Conservation (phyloP, 35 echinoderm and acorn worm genomes). For the Eucidaris tribuloides region DNA sequence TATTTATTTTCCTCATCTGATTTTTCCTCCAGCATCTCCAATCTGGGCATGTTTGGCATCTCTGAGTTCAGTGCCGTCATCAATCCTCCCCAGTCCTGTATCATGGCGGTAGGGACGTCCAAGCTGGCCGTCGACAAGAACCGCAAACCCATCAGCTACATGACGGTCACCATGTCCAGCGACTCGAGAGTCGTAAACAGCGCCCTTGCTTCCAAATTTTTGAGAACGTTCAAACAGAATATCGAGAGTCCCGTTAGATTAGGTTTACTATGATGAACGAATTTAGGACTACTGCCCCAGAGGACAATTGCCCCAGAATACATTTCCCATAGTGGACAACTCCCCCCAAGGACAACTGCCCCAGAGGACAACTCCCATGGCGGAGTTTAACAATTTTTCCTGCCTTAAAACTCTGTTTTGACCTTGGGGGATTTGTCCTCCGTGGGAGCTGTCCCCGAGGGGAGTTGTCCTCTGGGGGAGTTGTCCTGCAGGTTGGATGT, state of each 20-base stretch:
- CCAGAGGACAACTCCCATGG: no score
- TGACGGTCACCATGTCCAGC: conserved; percentile 82
- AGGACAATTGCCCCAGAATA: no score
- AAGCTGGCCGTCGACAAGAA: conserved; percentile 31
- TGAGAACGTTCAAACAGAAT: conserved; percentile 76
- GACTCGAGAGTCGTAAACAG: conserved; percentile 77
- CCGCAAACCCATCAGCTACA: conserved; percentile 51
- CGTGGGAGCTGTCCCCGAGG: no score
- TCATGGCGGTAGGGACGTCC: conserved; percentile 79
- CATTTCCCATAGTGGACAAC: no score
- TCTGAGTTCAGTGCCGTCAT: conserved; percentile 91
- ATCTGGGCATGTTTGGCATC: conserved; percentile 97
- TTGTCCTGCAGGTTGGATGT: no score
- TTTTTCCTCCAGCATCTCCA: conserved; percentile 76
- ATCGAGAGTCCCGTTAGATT: conserved; percentile 85
- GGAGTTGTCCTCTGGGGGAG: no score
- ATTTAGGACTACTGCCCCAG: no score
- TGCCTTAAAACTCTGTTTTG: no score
- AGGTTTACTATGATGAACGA: conserved; percentile 53
- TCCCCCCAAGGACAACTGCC: no score
- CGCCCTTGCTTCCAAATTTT: conserved; percentile 60
- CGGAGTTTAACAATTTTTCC: no score
- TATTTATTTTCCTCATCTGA: no score
- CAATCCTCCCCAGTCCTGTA: conserved; percentile 88
- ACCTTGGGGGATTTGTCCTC: no score